phyloP scores from a whole-genome alignment of 2,797 vertebrate genomes.

The Rhinatrema bivittatum region DNA sequence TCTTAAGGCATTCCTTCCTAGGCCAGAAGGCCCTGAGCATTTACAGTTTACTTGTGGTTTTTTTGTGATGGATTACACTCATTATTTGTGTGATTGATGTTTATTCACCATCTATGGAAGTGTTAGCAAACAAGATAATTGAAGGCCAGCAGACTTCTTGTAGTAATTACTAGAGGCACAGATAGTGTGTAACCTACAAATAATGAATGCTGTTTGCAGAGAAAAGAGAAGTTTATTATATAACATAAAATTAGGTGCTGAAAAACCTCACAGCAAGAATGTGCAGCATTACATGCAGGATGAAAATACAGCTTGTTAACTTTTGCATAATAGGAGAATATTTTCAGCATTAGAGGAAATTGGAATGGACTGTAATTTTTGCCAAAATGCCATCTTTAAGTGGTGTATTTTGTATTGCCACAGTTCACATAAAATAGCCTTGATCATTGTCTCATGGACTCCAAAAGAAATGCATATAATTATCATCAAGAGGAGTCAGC shows the following conservation, averaged over 20 bases:
- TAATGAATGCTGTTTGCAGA: constrained; percentile 46
- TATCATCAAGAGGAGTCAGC: too few relatives aligned
- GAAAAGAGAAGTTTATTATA: constrained; percentile 34
- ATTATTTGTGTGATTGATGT: constrained; percentile 48
- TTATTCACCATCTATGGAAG: constrained; percentile 49
- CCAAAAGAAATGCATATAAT: too few relatives aligned
- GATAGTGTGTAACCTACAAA: constrained; percentile 32
- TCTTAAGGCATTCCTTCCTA: too few relatives aligned
- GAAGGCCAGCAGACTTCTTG: constrained; percentile 31
- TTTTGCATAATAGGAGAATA: constrained; percentile 1
- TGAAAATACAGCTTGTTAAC: constrained; percentile 9
- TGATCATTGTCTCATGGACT: too few relatives aligned
- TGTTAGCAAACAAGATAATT: constrained; percentile 38
- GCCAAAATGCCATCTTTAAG: too few relatives aligned
- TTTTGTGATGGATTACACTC: constrained; percentile 48
- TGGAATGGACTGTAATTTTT: too few relatives aligned
- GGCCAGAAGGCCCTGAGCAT: too few relatives aligned
- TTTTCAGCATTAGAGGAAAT: too few relatives aligned
- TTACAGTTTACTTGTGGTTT: too few relatives aligned
- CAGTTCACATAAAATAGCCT: too few relatives aligned
- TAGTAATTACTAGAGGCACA: constrained; percentile 50
- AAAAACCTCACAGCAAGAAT: constrained; percentile 25
- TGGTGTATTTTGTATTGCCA: too few relatives aligned
- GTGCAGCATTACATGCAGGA: constrained; percentile 18
- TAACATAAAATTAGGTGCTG: constrained; percentile 22